Base-by-base conservation (phyloP, 2,888 invertebrate genomes). In the Tenodera sinensis region DNA sequence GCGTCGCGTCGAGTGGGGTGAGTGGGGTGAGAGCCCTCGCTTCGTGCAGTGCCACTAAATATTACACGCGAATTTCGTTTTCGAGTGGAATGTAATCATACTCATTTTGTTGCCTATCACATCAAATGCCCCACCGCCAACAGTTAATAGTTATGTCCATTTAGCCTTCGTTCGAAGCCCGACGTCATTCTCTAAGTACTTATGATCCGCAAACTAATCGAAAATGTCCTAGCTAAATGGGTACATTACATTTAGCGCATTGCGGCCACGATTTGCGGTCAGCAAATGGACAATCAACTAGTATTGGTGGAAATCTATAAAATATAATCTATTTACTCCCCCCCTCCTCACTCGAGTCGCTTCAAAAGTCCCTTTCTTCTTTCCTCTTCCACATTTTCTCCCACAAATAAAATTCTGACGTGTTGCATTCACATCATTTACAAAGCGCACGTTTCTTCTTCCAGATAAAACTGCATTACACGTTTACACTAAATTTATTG, bases 41-140 rank as follows among this genome's bases (percentile, higher is more conserved):
- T 25, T 20, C 54, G 15, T 71, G 54, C 54, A 71, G 54, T 71
- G 54, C 28, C n/a, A 34, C 47, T 34, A 85, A 84, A 47, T 47
- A 47, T 54, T 85, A n/a, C 47, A 85, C 47, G 85, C 34, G 47
- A 85, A 42, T 84, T 25, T 47, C 54, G 54, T 25, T 42, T 47
- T 85, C 85, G 54, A 85, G 85, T 85, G 85, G n/a, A 85, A 85
- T 85, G 47, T 27, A 47, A 85, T 85, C 34, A 85, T n/a, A 47
- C 85, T 85, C 28, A 47, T 54, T 85, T 85, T 27, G 85, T 47
- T 25, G 42, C 9, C 54, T 71, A 71, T 71, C 54, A 71, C 54
- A 71, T 71, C 54, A 71, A 71, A 71, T 71, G 54, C 54, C 54
- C 54, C 54, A 71, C 54, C 54, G 54, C 54, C 54, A 71, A 71